These are phyloP conservation scores for Anguilla obscura DNA, from an alignment of 2,797 vertebrate genomes.

Conservation along the genomic window DNA sequence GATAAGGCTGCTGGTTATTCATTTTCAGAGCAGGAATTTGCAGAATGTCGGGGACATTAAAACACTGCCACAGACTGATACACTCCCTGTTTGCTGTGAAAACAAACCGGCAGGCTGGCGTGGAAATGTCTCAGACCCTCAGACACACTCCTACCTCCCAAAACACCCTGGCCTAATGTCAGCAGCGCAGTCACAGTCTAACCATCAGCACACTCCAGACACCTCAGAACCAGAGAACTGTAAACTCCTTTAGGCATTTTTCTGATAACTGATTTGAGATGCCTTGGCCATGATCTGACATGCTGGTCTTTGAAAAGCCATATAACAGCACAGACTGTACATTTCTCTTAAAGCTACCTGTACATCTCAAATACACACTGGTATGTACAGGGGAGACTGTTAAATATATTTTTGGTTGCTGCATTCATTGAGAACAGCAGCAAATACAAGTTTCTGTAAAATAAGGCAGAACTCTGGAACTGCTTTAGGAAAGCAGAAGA, in stretches of 20 bases:
- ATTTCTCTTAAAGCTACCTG: background rate
- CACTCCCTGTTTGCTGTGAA: background rate
- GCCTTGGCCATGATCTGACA: background rate
- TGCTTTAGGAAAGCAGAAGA: background rate
- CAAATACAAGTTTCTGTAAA: background rate
- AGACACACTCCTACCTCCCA: background rate
- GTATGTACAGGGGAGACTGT: background rate
- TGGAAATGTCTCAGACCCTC: background rate
- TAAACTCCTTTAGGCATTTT: background rate
- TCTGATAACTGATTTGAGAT: background rate
- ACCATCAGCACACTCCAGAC: background rate
- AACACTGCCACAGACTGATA: background rate
- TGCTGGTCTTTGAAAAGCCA: background rate
- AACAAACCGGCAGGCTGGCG: background rate
- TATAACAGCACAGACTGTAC: background rate
- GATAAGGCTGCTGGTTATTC: conserved; percentile 31
- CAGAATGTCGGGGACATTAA: conserved; percentile 40
- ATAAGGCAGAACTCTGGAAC: background rate
- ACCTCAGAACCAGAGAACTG: background rate
- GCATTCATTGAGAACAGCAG: background rate
- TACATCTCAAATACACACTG: background rate
- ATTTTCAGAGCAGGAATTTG: conserved; percentile 44
- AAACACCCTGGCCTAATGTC: background rate
- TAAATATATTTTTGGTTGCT: background rate
- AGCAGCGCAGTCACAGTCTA: background rate